Base-by-base conservation (phyloP, 2,797 vertebrate genomes). In the Dendrocincla tyrannina region DNA sequence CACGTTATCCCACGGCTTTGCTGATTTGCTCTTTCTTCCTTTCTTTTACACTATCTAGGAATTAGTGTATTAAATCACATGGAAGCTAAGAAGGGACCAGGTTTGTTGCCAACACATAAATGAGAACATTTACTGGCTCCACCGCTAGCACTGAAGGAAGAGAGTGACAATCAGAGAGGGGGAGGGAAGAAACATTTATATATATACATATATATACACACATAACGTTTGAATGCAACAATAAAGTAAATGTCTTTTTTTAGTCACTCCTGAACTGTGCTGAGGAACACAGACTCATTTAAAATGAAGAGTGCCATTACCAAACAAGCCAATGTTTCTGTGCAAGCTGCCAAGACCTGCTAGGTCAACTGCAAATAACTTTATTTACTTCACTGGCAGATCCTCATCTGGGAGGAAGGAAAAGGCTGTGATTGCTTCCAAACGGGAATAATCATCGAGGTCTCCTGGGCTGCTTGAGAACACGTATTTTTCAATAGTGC, bases 341-440 rank as follows among this genome's bases (percentile, higher is more conserved):
- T 14, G 4, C 42, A 28, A 50, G 53, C 68, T 93, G 83, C 62
- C 80, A 90, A 78, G 88, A 69, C 70, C 66, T 68, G 35, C 50
- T 78, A 81, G 79, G 83, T 94, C 76, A 91, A 27, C 70, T 75
- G 83, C 73, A 88, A 55, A 81, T 81, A 88, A 35, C 72, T 86
- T 52, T 81, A 83, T 95, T 95, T 94, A 75, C 62, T 86, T 85
- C 73, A 25, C 70, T 88, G 74, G 69, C 93, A 93, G 41, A 39
- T 69, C 53, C 47, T 83, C 78, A 23, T 67, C 35, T 60, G 42
- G 74, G 81, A 93, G 59, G 72, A 91, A 79, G 39, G 35, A 89
- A 52, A 83, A 67, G 63, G 28, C n/a, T 67, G 41, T 85, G 49
- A 79, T 91, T 89, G 35, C 79, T 95, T 91, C 89, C 88, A 85